Evolutionary conservation across 2,888 invertebrate genomes (phyloP), one percentile per base, ranked within the genome.

Genomic region (Conistra vaccinii): DNA sequence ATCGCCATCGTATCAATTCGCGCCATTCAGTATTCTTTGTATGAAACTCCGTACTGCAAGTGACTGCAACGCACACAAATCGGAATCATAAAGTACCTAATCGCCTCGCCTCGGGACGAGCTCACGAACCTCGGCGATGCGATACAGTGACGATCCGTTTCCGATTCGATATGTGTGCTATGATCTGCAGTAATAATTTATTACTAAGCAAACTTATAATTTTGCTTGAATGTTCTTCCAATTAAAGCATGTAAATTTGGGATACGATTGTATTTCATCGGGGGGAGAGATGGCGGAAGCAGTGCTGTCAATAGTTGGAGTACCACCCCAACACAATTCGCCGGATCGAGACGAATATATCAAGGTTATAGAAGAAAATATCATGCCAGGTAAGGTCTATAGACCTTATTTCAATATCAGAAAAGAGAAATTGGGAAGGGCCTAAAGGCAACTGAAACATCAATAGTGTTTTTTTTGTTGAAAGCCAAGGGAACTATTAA

Each of bases 241-340:
- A 23, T 60, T 48, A 1, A 82, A 95, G 95, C 90, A 85, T 87
- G 91, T 95, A 5, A 72, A 92, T 6, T 78, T 95, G 17, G 95
- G 96, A 0, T 95, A 95, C 71, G 91, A 95, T 72, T 95, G 96
- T 75, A 83, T 95, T 55, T 83, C 70, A 1, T 87, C 85, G 12
- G 85, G 85, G 3, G 88, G 88, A 35, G 93, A 92, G 48, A 73
- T 95, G 1, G 90, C 92, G 1, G 91, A 91, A 70, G 87, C 92
- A 1, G 88, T 95, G 0, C 80, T 96, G 23, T 85, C 93, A 0
- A 86, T 96, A 53, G 92, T 87, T 4, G 96, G 96, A 14, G 90
- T 96, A 2, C 94, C 95, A n/a, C 90, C 95, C 0, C 94, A 94
- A 61, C 96, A 96, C 67, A 95, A 93, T 53, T 81, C 94, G 0